Percentiles rank a stretch among this genome's conserved stretches.
These are phyloP conservation scores for Furcifer pardalis DNA, from an alignment of 2,797 vertebrate species.

Conservation along the genomic window DNA sequence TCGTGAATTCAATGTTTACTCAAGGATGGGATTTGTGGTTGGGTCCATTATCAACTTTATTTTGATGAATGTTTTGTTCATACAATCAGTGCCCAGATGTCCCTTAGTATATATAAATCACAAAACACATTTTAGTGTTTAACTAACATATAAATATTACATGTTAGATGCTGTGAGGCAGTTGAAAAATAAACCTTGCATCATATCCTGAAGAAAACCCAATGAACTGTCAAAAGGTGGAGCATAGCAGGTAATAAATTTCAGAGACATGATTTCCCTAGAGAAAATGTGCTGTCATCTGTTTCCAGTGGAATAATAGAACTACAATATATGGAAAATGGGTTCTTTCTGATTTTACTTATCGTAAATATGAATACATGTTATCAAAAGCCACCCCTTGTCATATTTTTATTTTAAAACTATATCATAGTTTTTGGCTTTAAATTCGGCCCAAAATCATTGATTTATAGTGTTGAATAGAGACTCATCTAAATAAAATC, in stretches of 20 bases:
- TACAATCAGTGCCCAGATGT: background rate
- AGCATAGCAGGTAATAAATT: background rate
- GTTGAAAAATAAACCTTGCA: conserved; percentile 13
- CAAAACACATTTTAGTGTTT: background rate
- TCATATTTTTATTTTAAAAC: background rate
- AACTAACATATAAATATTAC: background rate
- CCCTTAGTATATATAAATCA: background rate
- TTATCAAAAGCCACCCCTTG: background rate
- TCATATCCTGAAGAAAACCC: conserved; percentile 28
- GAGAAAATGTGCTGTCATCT: background rate
- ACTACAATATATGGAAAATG: background rate
- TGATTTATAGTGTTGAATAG: background rate
- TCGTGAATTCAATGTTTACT: background rate
- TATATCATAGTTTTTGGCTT: background rate
- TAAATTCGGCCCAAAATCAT: background rate
- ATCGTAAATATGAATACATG: background rate
- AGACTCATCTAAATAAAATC: background rate
- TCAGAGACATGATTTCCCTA: background rate
- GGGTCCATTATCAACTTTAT: background rate
- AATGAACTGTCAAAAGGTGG: background rate
- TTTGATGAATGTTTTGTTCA: conserved; percentile 1
- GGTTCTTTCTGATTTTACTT: background rate
- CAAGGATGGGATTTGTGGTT: background rate
- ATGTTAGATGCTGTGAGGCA: background rate
- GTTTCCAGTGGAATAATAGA: background rate